Base-by-base conservation (phyloP, 2,797 vertebrate genomes). In the Sparus aurata region DNA sequence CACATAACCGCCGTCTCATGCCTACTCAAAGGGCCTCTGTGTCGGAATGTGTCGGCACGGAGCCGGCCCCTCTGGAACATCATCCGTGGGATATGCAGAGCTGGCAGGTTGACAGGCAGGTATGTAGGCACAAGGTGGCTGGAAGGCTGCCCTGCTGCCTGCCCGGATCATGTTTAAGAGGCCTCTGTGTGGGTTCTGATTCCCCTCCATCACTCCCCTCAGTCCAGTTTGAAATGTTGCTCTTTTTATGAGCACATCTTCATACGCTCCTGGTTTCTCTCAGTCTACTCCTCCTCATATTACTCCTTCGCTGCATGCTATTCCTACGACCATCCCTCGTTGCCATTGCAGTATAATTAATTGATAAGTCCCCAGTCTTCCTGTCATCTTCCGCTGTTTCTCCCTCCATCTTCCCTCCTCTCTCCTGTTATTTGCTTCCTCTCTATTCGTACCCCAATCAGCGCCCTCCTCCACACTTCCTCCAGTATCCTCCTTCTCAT, bases 61-160 rank as follows among this genome's bases (percentile, higher is more conserved):
- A 85, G 80, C 83, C 61, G 10, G 85, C 77, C 83, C 73, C 80
- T 62, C 73, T 63, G 84, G 79, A 91, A 53, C 79, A 73, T 78
- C 79, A 57, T 90, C 87, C 6, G 22, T 58, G 75, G 83, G 75
- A 75, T 80, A 73, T 77, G 62, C 67, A 68, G 80, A 79, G 70
- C 77, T 88, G 90, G 87, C 87, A 79, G 76, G 22, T 68, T 89
- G 84, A 83, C 87, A 75, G 83, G 60, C 89, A 89, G 86, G 82
- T 89, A 86, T 77, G 86, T 80, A 67, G 68, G 60, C 71, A 64
- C 13, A 30, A 66, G 61, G 46, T 73, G 77, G 73, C 66, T 84
- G 67, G 73, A 77, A 72, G 18, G 13, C 58, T 46, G 77, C 84
- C 71, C 69, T 6, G n/a, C 64, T 72, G 73, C 69, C 58, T 25